Percentiles rank a stretch among this genome's conserved stretches.
Evolutionary conservation across 2,113 vertebrate genomes (phyloP).

Genomic region (Nycticryphes semicollaris): DNA sequence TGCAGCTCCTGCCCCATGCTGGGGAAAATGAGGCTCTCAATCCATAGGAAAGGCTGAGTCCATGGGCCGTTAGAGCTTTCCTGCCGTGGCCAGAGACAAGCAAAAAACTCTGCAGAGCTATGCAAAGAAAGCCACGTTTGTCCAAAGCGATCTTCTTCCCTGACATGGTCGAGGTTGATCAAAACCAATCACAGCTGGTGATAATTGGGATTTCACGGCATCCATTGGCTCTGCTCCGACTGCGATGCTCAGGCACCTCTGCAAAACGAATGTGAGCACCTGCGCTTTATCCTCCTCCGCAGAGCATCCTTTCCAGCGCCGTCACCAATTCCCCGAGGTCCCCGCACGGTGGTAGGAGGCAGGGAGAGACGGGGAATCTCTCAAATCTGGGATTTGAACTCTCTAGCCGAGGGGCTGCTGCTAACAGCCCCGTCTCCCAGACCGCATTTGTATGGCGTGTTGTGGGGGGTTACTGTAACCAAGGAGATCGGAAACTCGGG

Average conservation of each 20-base stretch:
- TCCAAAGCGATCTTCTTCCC: background rate
- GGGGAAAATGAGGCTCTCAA: background rate
- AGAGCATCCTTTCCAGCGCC: background rate
- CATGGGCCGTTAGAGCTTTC: background rate
- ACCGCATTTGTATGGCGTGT: accelerated
- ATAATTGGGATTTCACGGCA: background rate
- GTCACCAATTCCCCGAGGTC: accelerated
- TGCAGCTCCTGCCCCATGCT: background rate
- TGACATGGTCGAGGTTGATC: accelerated
- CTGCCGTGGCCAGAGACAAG: too few species aligned
- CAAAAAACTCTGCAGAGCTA: background rate
- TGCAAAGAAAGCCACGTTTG: too few species aligned
- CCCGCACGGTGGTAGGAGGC: accelerated
- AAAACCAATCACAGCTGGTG: background rate
- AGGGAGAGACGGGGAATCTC: background rate
- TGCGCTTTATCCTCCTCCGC: background rate
- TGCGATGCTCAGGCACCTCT: background rate
- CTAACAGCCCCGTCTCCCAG: background rate
- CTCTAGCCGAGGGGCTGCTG: background rate
- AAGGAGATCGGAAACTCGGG: background rate
- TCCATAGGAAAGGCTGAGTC: background rate
- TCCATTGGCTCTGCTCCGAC: accelerated
- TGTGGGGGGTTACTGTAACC: background rate
- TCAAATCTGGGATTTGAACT: background rate
- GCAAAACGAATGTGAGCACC: background rate